Conservation (phyloP, 2,888 invertebrate species). For the Apotomis betuletana region DNA sequence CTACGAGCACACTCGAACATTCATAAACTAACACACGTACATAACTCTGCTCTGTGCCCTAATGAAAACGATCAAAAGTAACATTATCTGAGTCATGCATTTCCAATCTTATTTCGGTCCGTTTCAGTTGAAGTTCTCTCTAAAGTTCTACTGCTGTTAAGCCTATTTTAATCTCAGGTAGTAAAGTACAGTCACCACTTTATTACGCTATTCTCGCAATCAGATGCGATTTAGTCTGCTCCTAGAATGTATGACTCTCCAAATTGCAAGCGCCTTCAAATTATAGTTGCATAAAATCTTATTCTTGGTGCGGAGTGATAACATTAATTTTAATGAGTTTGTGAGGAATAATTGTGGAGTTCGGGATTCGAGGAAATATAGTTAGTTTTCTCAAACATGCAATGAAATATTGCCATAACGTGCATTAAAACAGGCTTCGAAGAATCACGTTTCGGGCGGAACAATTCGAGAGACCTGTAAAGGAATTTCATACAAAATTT, state of each 20-base stretch:
- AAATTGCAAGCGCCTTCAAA: slow-evolving; percentile 11
- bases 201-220: slow-evolving; percentile 21
- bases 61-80: background rate
- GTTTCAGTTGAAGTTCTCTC: background rate
- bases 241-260: slow-evolving; percentile 12
- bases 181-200: slow-evolving; percentile 4
- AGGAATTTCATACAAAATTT: no score
- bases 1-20: background rate
- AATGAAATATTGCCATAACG: no score
- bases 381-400: no score
- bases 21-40: background rate
- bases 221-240: slow-evolving; percentile 10
- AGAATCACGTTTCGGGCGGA: no score
- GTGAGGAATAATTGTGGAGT: slow-evolving; percentile 2
- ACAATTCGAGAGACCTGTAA: no score
- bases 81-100: background rate
- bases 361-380: no score
- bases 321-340: slow-evolving; percentile 6
- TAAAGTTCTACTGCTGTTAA: background rate
- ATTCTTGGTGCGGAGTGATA: background rate
- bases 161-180: background rate
- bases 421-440: no score
- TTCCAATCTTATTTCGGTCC: background rate
- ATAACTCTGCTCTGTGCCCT: no score
- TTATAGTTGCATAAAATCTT: slow-evolving; percentile 22